Evolutionary conservation across 2,113 vertebrate genomes (phyloP).

Genomic region (Herpetotheres cachinnans): DNA sequence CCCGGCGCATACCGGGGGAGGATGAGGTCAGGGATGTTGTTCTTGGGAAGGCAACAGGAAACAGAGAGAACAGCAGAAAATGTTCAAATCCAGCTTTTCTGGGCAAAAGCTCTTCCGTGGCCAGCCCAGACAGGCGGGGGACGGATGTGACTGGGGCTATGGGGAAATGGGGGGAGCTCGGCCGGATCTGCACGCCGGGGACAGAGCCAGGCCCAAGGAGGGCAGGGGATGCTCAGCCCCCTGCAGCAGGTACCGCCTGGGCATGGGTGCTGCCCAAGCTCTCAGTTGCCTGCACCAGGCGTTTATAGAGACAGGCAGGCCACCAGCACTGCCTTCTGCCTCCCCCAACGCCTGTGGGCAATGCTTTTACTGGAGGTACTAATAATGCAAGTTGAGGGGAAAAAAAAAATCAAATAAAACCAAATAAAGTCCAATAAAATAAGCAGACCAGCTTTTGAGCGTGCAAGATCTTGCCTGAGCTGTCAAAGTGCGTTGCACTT

Average conservation of each 20-base stretch:
- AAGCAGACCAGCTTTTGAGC: neutral
- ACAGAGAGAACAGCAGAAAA: conserved; percentile 32
- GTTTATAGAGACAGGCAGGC: neutral
- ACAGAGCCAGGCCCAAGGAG: neutral
- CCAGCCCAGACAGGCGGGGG: neutral
- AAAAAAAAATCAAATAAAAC: neutral
- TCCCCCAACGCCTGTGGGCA: neutral
- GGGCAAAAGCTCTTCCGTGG: neutral
- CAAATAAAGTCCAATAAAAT: neutral
- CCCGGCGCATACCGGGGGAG: neutral
- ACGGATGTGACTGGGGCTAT: neutral
- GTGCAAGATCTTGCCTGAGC: neutral
- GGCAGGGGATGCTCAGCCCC: neutral
- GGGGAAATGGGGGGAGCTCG: neutral
- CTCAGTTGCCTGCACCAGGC: neutral
- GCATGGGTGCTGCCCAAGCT: neutral
- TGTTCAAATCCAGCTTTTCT: conserved; percentile 32
- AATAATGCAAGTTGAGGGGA: neutral
- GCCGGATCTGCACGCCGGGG: accelerated
- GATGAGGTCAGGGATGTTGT: conserved; percentile 63
- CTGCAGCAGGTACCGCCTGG: accelerated
- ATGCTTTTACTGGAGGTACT: neutral
- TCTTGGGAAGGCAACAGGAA: conserved; percentile 64
- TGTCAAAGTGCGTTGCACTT: accelerated
- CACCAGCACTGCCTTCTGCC: neutral